These are phyloP conservation scores for Macrosiphum euphorbiae DNA, from an alignment of 2,888 invertebrate genomes.

Conservation along the genomic window DNA sequence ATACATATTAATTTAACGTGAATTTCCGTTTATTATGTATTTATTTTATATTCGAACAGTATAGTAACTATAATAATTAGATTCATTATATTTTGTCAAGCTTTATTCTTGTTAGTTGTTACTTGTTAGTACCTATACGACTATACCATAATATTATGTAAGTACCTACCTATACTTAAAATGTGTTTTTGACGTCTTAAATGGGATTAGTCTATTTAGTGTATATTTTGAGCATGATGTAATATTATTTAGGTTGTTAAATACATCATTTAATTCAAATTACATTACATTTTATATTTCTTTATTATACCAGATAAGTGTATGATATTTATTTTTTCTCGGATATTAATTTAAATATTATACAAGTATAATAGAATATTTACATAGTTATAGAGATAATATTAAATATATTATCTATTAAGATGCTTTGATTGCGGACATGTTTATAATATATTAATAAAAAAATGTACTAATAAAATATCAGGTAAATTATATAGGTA, in stretches of 20 bases:
- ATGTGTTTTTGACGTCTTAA: background rate
- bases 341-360: background rate
- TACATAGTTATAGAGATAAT: background rate
- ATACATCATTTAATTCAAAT: background rate
- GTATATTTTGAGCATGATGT: background rate
- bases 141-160: background rate
- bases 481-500: too few species aligned
- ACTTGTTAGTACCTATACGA: background rate
- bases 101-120: background rate
- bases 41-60: background rate
- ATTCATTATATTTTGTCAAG: background rate
- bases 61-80: background rate
- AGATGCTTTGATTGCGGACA: background rate
- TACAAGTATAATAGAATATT: background rate
- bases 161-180: background rate
- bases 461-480: too few species aligned
- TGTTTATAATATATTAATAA: background rate
- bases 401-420: background rate
- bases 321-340: background rate
- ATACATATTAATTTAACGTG: too few species aligned
- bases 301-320: background rate
- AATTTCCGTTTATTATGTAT: background rate
- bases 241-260: conserved; percentile 12
- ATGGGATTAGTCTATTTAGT: too few species aligned
- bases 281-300: background rate